Conservation (phyloP, 2,113 vertebrate genomes). For the Trematocara unimaculatum region DNA sequence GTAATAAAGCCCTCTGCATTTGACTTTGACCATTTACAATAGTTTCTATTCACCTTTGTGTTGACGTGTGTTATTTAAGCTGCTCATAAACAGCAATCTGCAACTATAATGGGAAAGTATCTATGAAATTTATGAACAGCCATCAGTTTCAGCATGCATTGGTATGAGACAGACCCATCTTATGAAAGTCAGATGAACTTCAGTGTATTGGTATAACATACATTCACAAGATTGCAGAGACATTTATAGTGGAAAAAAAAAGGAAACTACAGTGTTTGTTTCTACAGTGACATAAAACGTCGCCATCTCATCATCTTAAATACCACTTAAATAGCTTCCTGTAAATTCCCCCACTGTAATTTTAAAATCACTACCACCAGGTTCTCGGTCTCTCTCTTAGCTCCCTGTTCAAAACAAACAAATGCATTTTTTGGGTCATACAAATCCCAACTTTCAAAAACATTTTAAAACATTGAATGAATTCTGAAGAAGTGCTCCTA, state of each 20-base stretch:
- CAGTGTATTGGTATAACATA: not conserved
- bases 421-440: not conserved
- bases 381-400: not conserved
- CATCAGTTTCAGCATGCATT: not conserved
- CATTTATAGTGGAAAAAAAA: not conserved
- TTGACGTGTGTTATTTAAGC: not conserved
- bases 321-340: not conserved
- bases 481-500: not conserved
- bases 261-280: not conserved
- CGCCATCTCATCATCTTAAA: not conserved
- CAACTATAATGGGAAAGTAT: not conserved
- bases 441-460: not conserved
- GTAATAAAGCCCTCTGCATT: conserved; percentile 72
- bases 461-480: not conserved
- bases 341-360: not conserved
- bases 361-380: not conserved
- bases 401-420: conserved; percentile 22
- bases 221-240: not conserved
- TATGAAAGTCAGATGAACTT: not conserved
- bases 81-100: not conserved
- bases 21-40: conserved; percentile 20
- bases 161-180: not conserved
- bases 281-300: not conserved
- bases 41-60: not conserved
- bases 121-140: not conserved